Evolutionary conservation across 2,888 invertebrate genomes (phyloP), one percentile per base, ranked within the genome.

Genomic region (Anarsia innoxiella): DNA sequence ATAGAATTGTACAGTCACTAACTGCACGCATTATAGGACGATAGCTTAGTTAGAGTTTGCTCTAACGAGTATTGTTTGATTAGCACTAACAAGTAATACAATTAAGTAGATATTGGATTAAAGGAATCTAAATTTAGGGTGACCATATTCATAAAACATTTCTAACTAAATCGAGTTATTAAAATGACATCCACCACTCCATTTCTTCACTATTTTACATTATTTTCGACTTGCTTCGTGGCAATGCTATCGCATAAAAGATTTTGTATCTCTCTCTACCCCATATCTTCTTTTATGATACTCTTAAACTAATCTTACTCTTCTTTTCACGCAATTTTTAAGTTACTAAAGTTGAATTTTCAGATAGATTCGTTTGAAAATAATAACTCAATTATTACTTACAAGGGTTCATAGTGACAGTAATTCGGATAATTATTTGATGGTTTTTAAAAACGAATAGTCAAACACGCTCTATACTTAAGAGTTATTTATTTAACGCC

Each of bases 201-300:
- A 75, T 72, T 56, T 66, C 57, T 56, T 72, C 72, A 75, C 71
- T 64, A 59, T 51, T 55, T 75, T 60, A 70, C 75, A 69, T 79
- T 75, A 68, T 72, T 68, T 75, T 72, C 71, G 58, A 77, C 70
- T 71, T 66, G 84, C 84, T 84, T 84, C 70, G 78, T 84, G 80
- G 83, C 83, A 70, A 77, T 65, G 82, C 84, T 84, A 77, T 78
- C 62, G 77, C 80, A 66, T 33, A 25, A 14, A 19, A 25, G 14
- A 53, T 55, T 46, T 55, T 59, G 48, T 61, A 47, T 59, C 56
- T 56, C 49, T 49, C 48, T 64, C 56, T 51, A 37, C 38, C 45
- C 45, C 40, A 49, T 44, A 42, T 47, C 23, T 48, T 45, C 33
- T 46, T 51, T 45, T 28, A 38, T 36, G 28, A n/a, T n/a, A n/a